Evolutionary conservation across 2,113 vertebrate species (phyloP).

Genomic region (Fregata magnificens): DNA sequence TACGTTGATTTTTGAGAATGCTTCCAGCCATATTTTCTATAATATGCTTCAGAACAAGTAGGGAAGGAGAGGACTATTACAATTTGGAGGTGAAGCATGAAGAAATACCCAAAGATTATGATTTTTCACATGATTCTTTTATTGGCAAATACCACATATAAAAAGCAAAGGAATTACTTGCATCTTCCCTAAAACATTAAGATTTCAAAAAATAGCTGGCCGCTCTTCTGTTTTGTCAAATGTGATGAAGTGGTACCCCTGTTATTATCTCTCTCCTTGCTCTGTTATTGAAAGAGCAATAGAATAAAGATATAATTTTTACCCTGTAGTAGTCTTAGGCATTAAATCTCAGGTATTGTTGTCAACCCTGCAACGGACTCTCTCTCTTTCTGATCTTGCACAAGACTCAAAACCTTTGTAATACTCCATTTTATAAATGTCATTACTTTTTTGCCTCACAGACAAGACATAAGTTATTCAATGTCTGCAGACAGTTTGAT

Average conservation of each 20-base stretch:
- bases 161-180: neutral
- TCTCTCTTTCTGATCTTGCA: neutral
- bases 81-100: neutral
- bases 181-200: neutral
- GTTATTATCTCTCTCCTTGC: neutral
- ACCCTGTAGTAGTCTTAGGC: neutral
- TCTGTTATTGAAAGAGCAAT: neutral
- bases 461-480: neutral
- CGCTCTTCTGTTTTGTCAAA: neutral
- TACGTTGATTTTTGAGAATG: neutral
- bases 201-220: neutral
- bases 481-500: neutral
- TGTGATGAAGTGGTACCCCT: neutral
- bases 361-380: neutral
- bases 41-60: neutral
- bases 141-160: neutral
- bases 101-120: neutral
- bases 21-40: neutral
- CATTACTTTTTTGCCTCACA: neutral
- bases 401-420: neutral
- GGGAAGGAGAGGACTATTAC: neutral
- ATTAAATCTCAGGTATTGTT: neutral
- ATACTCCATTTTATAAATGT: neutral
- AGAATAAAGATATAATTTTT: neutral
- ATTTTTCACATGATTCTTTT: neutral